phyloP scores from a whole-genome alignment of 1,140 invertebrate species.

The Daktulosphaira vitifoliae region DNA sequence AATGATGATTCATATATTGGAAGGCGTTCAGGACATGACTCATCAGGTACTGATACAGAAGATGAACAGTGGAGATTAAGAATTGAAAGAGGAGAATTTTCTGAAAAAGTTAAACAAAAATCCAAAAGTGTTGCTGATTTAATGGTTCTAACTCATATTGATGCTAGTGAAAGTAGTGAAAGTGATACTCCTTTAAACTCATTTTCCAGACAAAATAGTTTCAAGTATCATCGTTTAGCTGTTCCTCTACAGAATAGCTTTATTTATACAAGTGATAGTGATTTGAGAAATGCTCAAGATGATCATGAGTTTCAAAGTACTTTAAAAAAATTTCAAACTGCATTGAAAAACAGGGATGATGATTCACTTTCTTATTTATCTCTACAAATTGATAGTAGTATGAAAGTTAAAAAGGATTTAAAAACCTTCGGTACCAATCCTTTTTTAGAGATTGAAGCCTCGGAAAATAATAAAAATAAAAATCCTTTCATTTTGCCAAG shows the following conservation, averaged over 20 bases:
- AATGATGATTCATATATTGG: constrained; percentile 38
- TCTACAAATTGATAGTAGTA: constrained; percentile 19
- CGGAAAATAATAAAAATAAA: constrained; percentile 39
- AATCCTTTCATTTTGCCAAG: constrained; percentile 32
- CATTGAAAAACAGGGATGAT: constrained; percentile 37
- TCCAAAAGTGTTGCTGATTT: constrained; percentile 63
- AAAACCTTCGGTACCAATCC: constrained; percentile 28
- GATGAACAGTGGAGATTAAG: constrained; percentile 57
- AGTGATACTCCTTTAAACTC: constrained; percentile 40
- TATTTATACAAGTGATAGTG: constrained; percentile 50
- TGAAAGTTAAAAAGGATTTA: constrained; percentile 7
- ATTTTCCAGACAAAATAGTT: constrained; percentile 35
- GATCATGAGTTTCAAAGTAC: constrained; percentile 51
- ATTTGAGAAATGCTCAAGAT: constrained; percentile 46
- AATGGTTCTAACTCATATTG: constrained; percentile 64
- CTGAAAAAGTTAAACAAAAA: constrained; percentile 60
- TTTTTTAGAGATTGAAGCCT: constrained; percentile 44
- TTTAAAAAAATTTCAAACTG: constrained; percentile 47
- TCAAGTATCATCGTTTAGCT: constrained; percentile 20
- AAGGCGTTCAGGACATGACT: constrained; percentile 33
- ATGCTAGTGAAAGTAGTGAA: constrained; percentile 54
- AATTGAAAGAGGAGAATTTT: constrained; percentile 56
- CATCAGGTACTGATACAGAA: constrained; percentile 54
- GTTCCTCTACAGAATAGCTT: constrained; percentile 37
- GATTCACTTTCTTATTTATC: constrained; percentile 34